phyloP scores from a whole-genome alignment of 2,888 invertebrate species.

The Pollenia griseotomentosa region DNA sequence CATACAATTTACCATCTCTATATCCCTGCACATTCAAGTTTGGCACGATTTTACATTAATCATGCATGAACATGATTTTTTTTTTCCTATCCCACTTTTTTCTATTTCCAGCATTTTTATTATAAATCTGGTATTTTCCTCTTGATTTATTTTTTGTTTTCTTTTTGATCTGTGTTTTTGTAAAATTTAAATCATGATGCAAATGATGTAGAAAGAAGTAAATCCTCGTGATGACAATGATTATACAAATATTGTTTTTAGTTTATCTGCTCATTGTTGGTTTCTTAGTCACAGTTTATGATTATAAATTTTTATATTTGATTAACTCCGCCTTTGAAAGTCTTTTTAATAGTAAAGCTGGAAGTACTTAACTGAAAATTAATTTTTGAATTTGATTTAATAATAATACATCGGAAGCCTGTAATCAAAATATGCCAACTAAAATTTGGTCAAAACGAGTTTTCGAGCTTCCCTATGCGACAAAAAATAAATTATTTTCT shows the following conservation, averaged over 20 bases:
- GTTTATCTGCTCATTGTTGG: background rate
- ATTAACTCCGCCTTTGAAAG: background rate
- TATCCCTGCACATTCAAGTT: background rate
- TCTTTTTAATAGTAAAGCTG: background rate
- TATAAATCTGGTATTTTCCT: conserved; percentile 16
- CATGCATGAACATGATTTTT: background rate
- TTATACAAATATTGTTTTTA: background rate
- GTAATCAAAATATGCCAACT: too few relatives aligned
- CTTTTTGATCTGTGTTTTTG: background rate
- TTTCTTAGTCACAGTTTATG: background rate
- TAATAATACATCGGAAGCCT: too few relatives aligned
- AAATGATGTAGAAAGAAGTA: conserved; percentile 11
- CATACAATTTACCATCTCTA: too few relatives aligned
- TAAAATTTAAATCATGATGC: conserved; percentile 24
- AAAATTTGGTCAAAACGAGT: too few relatives aligned
- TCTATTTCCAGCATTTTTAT: background rate
- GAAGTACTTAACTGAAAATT: too few relatives aligned
- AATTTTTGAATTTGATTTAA: too few relatives aligned
- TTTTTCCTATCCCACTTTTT: background rate
- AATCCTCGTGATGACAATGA: conserved; percentile 9
- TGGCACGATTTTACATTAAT: conserved; percentile 12
- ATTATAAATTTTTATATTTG: background rate
- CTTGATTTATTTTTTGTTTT: background rate
- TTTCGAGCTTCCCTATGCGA: too few relatives aligned
- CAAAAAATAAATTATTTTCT: too few relatives aligned